Base-by-base conservation (phyloP, 2,113 vertebrate species). In the Psophia crepitans region DNA sequence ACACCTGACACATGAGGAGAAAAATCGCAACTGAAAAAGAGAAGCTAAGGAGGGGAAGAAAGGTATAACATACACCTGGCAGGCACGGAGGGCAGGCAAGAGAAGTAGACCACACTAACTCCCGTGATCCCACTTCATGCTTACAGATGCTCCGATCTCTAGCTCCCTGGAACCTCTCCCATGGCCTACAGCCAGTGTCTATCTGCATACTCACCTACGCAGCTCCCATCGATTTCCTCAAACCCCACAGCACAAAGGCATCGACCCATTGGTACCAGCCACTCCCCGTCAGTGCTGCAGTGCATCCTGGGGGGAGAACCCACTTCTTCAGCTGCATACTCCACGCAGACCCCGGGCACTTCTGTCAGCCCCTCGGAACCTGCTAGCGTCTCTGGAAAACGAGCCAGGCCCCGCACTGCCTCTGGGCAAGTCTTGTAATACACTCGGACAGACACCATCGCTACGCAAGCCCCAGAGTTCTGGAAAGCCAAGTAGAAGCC, bases 401-500 rank as follows among this genome's bases (percentile, higher is more conserved):
- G 96, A 26, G 98, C 98, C 84, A 98, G 90, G 66, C 97, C 95
- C 0, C 93, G 90, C 84, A 98, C 87, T 0, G 78, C 78, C 53
- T 98, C 96, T 0, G 98, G 97, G 60, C 98, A 98, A 35, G 93
- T 98, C 94, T 98, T 98, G 90, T 98, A 98, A 60, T 98, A 98
- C 56, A 98, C 98, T 12, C 98, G 96, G 23, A 98, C 98, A 3
- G 98, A 98, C 60, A 98, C 98, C 90, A 98, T 91, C 0, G 98
- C 98, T 51, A 98, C 97, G 0, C 98, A 98, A 16, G 98, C 98
- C 5, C 98, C 98, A 0, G 97, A 98, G 94, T 98, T 98, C 95
- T 98, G 98, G 95, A 98, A 98, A 41, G 98, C 98, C 30, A 98
- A 92, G 84, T 98, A 98, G 97, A 98, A 98, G 51, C 98, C 98